Conservation (phyloP, 2,888 invertebrate genomes). For the Lycophotia porphyrea region DNA sequence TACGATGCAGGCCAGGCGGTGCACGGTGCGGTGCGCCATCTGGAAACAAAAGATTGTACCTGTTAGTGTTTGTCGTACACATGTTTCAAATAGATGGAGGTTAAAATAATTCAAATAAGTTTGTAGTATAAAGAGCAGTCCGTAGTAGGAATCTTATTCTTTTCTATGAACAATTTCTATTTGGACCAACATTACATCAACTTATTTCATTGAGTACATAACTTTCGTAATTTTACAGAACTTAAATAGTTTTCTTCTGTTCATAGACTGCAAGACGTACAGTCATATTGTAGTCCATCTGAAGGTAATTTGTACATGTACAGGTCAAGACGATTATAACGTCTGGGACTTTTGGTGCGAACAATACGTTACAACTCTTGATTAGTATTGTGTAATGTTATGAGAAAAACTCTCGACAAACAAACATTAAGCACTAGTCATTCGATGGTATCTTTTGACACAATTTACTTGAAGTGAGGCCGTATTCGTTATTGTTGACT, state of each 20-base stretch:
- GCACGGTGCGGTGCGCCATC: slow-evolving; percentile 82
- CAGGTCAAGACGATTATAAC: slow-evolving; percentile 45
- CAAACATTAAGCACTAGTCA: slow-evolving; percentile 30
- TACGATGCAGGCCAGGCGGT: slow-evolving; percentile 75
- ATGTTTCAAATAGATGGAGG: background rate
- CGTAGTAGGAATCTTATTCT: background rate
- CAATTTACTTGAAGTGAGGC: slow-evolving; percentile 27
- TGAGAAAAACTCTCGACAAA: slow-evolving; percentile 55
- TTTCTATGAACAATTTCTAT: background rate
- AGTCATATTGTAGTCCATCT: slow-evolving; percentile 18
- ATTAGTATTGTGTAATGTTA: slow-evolving; percentile 50
- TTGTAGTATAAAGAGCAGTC: background rate
- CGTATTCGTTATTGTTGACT: background rate
- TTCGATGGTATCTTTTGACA: slow-evolving; percentile 43
- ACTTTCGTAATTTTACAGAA: slow-evolving; percentile 3
- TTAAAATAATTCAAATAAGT: background rate
- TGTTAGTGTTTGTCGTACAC: slow-evolving; percentile 9
- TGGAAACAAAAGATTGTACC: slow-evolving; percentile 71
- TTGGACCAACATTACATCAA: background rate
- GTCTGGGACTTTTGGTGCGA: slow-evolving; percentile 52
- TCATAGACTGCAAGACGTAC: background rate
- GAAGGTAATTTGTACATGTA: slow-evolving; percentile 20
- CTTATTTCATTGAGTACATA: background rate
- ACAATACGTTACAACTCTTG: slow-evolving; percentile 53
- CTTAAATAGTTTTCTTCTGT: slow-evolving; percentile 6